phyloP scores from a whole-genome alignment of 2,888 invertebrate genomes.

The Cephus pulcher region DNA sequence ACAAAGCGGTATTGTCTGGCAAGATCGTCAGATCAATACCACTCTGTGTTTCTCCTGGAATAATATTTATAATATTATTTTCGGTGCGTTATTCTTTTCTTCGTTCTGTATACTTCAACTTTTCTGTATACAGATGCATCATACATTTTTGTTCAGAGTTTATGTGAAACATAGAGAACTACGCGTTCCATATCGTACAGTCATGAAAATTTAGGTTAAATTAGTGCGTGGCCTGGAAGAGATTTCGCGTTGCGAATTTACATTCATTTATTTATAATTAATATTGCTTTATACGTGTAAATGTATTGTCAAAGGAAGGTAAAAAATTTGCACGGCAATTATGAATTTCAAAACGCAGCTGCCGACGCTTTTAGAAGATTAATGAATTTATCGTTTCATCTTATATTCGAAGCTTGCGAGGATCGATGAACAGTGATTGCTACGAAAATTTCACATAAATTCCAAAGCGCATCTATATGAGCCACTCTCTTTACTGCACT shows the following conservation, averaged over 20 bases:
- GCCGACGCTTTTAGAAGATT: neutral
- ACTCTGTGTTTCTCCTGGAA: neutral
- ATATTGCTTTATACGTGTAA: neutral
- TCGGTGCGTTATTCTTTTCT: neutral
- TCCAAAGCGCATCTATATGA: neutral
- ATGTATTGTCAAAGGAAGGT: neutral
- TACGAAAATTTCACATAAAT: neutral
- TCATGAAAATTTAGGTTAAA: neutral
- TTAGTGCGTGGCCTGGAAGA: neutral
- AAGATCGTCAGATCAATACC: neutral
- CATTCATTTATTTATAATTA: neutral
- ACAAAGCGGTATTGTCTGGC: neutral
- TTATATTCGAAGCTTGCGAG: neutral
- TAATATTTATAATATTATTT: neutral
- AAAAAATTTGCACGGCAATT: neutral
- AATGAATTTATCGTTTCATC: neutral
- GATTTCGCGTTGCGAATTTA: neutral
- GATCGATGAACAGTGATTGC: neutral
- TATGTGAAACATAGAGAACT: neutral
- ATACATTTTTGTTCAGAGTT: neutral
- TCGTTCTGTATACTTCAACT: neutral
- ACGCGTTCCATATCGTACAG: neutral
- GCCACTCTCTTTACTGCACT: neutral
- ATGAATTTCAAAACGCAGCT: neutral
- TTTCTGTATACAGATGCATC: neutral